Conservation (phyloP, 2,113 vertebrate species). For the Oreochromis tanganicae region DNA sequence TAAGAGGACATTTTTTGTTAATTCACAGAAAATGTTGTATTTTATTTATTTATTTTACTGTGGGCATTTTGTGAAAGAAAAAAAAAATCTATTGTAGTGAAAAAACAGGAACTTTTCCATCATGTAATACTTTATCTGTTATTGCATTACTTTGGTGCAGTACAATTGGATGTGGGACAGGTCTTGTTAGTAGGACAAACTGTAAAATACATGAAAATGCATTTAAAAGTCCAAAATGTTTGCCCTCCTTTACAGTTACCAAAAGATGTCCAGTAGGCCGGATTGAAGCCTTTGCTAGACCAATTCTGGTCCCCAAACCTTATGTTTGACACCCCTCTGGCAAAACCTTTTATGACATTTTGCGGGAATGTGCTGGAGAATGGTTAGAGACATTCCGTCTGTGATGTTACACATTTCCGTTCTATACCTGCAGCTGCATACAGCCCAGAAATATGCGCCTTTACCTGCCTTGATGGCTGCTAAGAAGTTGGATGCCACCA, state of each 20-base stretch:
- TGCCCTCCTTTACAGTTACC: background rate
- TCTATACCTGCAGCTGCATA: background rate
- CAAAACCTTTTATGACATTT: background rate
- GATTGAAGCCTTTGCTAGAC: background rate
- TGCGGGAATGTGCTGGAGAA: background rate
- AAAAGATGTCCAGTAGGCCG: background rate
- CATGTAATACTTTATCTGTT: background rate
- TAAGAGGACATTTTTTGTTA: background rate
- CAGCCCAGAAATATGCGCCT: background rate
- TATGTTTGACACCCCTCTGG: background rate
- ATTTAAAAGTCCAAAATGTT: background rate
- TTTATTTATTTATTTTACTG: background rate
- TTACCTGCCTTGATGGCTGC: background rate
- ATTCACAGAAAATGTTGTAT: background rate
- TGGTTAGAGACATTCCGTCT: background rate
- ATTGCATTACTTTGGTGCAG: background rate
- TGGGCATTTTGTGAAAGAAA: background rate
- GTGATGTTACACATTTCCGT: background rate
- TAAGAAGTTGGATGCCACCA: background rate
- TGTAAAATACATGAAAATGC: background rate
- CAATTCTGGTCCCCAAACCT: background rate
- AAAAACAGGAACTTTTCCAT: background rate
- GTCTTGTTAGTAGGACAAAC: background rate
- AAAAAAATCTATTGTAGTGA: background rate
- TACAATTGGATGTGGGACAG: background rate